Base-by-base conservation (phyloP, 2,888 invertebrate species). In the Stenodema calcarata region DNA sequence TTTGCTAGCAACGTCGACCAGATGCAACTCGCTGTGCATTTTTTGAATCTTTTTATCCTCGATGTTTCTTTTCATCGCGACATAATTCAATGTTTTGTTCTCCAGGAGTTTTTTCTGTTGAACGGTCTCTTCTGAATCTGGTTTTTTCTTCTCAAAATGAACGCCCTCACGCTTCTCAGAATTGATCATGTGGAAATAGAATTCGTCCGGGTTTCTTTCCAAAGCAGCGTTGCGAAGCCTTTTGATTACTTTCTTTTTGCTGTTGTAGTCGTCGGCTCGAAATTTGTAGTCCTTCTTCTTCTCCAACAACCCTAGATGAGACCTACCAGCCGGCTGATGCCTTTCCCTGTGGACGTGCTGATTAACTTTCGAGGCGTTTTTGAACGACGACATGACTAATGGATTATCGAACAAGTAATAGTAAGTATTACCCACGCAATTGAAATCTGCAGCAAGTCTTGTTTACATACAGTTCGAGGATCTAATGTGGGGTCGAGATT, bases 141-240 rank as follows among this genome's bases (percentile, higher is more conserved):
- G 82, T 85, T 90, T 89, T 11, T 92, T 91, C 89, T 93, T 93
- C 89, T 93, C 94, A 90, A 93, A 91, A 87, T 92, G 92, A 0
- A 90, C 88, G 0, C 93, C 93, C 89, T 92, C 92, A 88, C 93
- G 91, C 0, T 95, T 91, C 91, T 95, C 94, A 0, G 98, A 96
- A 91, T 97, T 97, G 87, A 98, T 94, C 99, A 99, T 99, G 90
- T 98, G 98, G 92, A 97, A 97, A 91, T 99, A 97, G 92, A 99
- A 99, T 91, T 99, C 99, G 94, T 99, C 99, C 0, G 98, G 98
- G 92, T 99, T 99, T 91, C 95, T 96, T 90, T 98, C 96, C 28
- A 97, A 92, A 0, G 98, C 98, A 87, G 96, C 94, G 91, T 95
- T 95, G 87, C 95, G 94, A 84, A 99, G 91, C 41, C 95, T 91